A percentile compares a stretch with the other conserved stretches of the same genome.
Evolutionary conservation across 2,113 vertebrate genomes (phyloP).

Genomic region (Caranx ignobilis): DNA sequence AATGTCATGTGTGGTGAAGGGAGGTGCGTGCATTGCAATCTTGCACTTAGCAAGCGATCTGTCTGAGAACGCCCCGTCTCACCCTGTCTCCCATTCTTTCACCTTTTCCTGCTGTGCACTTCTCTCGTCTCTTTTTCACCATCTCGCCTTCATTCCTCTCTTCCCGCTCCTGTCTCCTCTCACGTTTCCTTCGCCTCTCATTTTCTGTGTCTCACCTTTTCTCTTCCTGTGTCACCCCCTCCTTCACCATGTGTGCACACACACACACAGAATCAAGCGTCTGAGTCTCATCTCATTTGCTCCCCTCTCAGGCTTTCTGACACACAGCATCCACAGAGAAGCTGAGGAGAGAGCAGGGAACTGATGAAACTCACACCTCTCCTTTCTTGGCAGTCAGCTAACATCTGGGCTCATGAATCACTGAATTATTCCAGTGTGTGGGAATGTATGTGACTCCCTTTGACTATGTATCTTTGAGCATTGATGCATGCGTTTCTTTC

Average conservation of each 20-base stretch:
- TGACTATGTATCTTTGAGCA: background rate
- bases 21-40: slow-evolving; percentile 37
- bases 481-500: slow-evolving; percentile 9
- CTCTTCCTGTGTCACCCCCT: background rate
- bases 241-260: background rate
- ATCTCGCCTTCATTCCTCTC: background rate
- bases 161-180: background rate
- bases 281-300: slow-evolving; percentile 59
- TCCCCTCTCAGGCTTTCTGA: slow-evolving; percentile 61
- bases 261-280: slow-evolving; percentile 4
- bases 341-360: background rate
- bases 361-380: slow-evolving; percentile 43
- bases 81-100: background rate
- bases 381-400: slow-evolving; percentile 42
- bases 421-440: slow-evolving; percentile 36
- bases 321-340: slow-evolving; percentile 41
- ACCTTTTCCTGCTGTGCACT: slow-evolving; percentile 1
- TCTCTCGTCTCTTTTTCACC: slow-evolving; percentile 25
- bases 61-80: slow-evolving; percentile 20
- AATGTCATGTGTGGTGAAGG: slow-evolving; percentile 49
- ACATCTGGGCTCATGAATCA: slow-evolving; percentile 45
- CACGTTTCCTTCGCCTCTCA: background rate
- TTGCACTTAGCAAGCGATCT: slow-evolving; percentile 49
- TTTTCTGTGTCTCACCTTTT: slow-evolving; percentile 19
- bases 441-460: slow-evolving; percentile 1